Base-by-base conservation (phyloP, 2,113 vertebrate species). In the Trinectes maculatus region DNA sequence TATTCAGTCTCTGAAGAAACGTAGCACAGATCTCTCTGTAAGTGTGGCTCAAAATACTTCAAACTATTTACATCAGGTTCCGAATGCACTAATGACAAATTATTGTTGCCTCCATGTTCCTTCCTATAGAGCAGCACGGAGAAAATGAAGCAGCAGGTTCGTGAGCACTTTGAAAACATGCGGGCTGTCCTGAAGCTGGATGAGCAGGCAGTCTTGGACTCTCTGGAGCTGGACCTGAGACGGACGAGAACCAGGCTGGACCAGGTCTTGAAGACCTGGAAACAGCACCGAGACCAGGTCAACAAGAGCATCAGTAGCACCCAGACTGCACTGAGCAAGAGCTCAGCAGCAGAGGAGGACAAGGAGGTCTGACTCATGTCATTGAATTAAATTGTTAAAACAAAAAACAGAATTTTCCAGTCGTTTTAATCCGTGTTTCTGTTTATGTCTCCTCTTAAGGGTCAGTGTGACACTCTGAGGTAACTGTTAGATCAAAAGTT, bases 1-100 rank as follows among this genome's bases (percentile, higher is more conserved):
- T 42, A 85, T 93, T 22, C 82, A 90, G 58, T 93, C 92, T 40
- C 73, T 94, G 57, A 93, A 92, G 75, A 93, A 92, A 60, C 90
- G 89, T 26, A 87, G 69, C 51, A 69, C 73, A 1, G 81, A 92
- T 58, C 86, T 93, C 4, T 67, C 77, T 39, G 93, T 93, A 57
- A 91, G 93, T 82, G 43, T 3, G 1, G 9, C 34, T 15, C 0
- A 2, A 4, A 39, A 13, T 51, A 43, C 22, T 24, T 16, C 16
- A 9, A 15, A 49, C 15, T 43, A 10, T 4, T 6, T 15, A 13
- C 39, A 40, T 8, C 21, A 28, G 5, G 44, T 3, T 24, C 6
- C 21, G 36, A 15, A 22, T 16, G n/a, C 3, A 1, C 13, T 16
- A 1, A 31, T 19, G 13, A 31, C 46, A 9, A 29, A 10, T 15